A percentile compares a stretch with the other conserved stretches of the same genome.
These are phyloP conservation scores for Mastigias papua DNA, from an alignment of 30 jellyfish, hydroid and myxozoan genomes.

Conservation along the genomic window DNA sequence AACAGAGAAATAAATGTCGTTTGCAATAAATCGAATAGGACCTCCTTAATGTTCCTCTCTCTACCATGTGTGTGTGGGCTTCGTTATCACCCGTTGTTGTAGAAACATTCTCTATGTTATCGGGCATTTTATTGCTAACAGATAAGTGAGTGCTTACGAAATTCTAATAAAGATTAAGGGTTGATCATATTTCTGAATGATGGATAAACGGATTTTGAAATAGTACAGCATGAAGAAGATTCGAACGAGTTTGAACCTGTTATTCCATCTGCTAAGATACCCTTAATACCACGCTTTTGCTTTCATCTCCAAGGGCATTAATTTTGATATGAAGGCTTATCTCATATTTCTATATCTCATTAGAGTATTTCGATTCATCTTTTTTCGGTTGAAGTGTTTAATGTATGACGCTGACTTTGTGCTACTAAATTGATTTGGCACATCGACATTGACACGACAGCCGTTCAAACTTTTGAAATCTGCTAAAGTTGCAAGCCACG, in stretches of 20 bases:
- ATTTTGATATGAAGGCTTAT: not conserved
- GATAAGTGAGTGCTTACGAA: not conserved
- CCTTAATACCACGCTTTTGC: not conserved
- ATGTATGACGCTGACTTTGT: not conserved
- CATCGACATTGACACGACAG: not conserved
- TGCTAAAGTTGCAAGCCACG: no score
- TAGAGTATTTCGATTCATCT: not conserved
- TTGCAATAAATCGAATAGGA: not conserved
- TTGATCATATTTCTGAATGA: not conserved
- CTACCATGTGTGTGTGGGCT: not conserved
- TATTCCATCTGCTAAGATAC: not conserved
- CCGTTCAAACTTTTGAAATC: no score
- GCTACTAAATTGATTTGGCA: not conserved
- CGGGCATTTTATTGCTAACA: not conserved
- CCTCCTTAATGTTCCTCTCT: not conserved
- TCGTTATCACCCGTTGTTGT: not conserved
- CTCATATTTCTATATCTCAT: not conserved
- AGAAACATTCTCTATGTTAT: no score
- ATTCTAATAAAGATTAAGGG: not conserved
- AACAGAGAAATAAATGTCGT: not conserved
- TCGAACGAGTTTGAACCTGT: not conserved
- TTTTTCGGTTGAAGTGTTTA: not conserved
- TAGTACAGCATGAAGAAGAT: not conserved
- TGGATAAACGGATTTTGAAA: not conserved
- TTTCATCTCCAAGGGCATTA: not conserved